These are phyloP conservation scores for Seriola rivoliana DNA, from an alignment of 2,113 vertebrate genomes.

Conservation along the genomic window DNA sequence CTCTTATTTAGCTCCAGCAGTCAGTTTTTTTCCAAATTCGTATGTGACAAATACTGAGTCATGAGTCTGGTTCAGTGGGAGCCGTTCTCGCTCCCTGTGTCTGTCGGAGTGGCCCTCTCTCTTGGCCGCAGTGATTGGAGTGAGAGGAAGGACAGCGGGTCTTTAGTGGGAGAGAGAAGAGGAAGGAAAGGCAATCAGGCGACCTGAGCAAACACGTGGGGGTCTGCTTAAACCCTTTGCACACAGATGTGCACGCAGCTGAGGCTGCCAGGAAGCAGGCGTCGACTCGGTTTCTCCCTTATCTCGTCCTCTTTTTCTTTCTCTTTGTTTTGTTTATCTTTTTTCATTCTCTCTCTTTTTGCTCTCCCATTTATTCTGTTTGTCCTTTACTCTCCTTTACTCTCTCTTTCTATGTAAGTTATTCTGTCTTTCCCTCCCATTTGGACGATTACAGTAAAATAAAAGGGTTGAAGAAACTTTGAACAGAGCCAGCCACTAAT, in stretches of 20 bases:
- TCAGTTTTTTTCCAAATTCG: background rate
- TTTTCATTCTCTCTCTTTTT: constrained; percentile 43
- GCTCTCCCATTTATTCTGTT: constrained; percentile 49
- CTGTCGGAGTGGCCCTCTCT: constrained; percentile 60
- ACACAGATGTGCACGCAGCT: constrained; percentile 87
- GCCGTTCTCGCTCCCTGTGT: constrained; percentile 39
- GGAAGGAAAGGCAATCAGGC: constrained; percentile 89
- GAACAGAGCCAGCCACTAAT: constrained; percentile 81
- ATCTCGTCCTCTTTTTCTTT: constrained; percentile 65
- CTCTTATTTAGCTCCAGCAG: constrained; percentile 7
- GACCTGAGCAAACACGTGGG: constrained; percentile 85
- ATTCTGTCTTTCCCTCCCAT: constrained; percentile 64
- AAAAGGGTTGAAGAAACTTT: constrained; percentile 72
- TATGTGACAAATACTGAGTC: constrained; percentile 54
- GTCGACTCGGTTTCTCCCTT: constrained; percentile 75
- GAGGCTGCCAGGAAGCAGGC: constrained; percentile 87
- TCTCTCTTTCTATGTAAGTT: background rate
- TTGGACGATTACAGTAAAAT: constrained; percentile 78
- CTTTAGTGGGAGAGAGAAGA: constrained; percentile 83
- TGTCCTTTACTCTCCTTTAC: constrained; percentile 48
- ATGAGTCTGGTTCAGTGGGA: constrained; percentile 56
- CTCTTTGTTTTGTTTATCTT: constrained; percentile 58
- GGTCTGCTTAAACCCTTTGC: constrained; percentile 76
- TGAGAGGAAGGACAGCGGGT: constrained; percentile 85
- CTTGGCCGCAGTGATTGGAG: constrained; percentile 76